A percentile compares a stretch with the other conserved stretches of the same genome.
phyloP scores from a whole-genome alignment of 2,113 vertebrate species.

The Centrocercus urophasianus region DNA sequence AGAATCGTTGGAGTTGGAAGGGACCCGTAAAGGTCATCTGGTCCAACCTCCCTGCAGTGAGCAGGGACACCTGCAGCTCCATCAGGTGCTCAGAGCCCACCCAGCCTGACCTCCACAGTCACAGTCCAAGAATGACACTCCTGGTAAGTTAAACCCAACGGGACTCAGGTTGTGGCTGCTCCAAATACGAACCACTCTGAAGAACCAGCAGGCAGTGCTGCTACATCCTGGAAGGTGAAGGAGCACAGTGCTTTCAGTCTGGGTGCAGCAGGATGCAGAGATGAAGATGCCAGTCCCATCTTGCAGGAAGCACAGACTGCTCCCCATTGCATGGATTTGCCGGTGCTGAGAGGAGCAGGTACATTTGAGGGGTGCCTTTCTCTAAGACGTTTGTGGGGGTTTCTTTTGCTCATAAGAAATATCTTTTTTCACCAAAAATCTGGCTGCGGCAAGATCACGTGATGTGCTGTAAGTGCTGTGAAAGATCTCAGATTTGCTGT shows the following conservation, averaged over 20 bases:
- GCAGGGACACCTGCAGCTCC: too few relatives aligned
- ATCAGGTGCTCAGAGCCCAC: too few relatives aligned
- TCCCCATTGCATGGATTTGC: background rate
- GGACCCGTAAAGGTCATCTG: too few relatives aligned
- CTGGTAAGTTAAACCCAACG: background rate
- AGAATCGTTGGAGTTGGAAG: too few relatives aligned
- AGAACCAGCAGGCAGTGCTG: background rate
- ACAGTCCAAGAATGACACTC: too few relatives aligned
- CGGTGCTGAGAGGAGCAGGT: background rate
- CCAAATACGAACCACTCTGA: background rate
- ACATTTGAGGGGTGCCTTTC: slow-evolving; percentile 5
- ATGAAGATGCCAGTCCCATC: background rate
- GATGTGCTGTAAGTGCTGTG: slow-evolving; percentile 32
- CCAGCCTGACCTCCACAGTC: too few relatives aligned
- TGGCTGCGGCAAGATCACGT: slow-evolving; percentile 30
- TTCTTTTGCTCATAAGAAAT: slow-evolving; percentile 53
- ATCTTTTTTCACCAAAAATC: slow-evolving; percentile 26
- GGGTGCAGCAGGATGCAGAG: background rate
- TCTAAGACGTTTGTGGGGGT: slow-evolving; percentile 20
- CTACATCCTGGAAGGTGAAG: background rate
- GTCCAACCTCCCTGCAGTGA: too few relatives aligned
- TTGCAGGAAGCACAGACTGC: background rate
- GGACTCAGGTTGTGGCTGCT: accelerated
- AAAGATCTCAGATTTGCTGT: background rate
- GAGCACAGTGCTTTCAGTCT: background rate